Conservation (phyloP, 2,797 vertebrate species). For the Nannoperca australis region DNA sequence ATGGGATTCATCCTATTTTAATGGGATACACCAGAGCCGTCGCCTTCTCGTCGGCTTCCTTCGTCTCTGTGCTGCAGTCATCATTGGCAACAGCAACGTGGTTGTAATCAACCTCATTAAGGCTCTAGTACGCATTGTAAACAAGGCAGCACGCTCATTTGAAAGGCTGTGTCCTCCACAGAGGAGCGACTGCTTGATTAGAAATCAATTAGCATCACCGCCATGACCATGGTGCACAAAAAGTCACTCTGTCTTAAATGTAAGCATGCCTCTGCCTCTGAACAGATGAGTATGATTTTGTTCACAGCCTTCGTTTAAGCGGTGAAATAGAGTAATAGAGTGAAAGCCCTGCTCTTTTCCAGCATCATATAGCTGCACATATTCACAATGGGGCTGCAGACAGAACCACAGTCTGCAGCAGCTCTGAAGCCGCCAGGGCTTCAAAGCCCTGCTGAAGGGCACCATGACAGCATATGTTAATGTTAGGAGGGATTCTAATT, state of each 20-base stretch:
- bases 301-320: background rate
- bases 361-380: background rate
- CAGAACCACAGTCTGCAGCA: background rate
- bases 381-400: background rate
- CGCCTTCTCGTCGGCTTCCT: background rate
- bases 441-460: slow-evolving; percentile 39
- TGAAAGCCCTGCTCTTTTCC: background rate
- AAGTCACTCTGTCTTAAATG: background rate
- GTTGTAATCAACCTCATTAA: slow-evolving; percentile 32
- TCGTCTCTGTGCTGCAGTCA: slow-evolving; percentile 20
- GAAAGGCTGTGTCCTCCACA: slow-evolving; percentile 7
- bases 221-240: background rate
- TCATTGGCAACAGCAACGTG: background rate
- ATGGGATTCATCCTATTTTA: slow-evolving; percentile 28
- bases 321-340: background rate
- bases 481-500: background rate
- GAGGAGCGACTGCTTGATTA: slow-evolving; percentile 7
- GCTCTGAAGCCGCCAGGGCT: slow-evolving; percentile 8
- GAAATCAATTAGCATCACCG: slow-evolving; percentile 21
- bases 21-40: background rate
- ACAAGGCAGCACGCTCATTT: background rate
- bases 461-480: slow-evolving; percentile 27
- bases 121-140: slow-evolving; percentile 7
- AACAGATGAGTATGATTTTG: background rate
- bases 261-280: background rate